These are phyloP conservation scores for Conchocele bisecta DNA, from an alignment of 2,888 invertebrate genomes.

Conservation along the genomic window DNA sequence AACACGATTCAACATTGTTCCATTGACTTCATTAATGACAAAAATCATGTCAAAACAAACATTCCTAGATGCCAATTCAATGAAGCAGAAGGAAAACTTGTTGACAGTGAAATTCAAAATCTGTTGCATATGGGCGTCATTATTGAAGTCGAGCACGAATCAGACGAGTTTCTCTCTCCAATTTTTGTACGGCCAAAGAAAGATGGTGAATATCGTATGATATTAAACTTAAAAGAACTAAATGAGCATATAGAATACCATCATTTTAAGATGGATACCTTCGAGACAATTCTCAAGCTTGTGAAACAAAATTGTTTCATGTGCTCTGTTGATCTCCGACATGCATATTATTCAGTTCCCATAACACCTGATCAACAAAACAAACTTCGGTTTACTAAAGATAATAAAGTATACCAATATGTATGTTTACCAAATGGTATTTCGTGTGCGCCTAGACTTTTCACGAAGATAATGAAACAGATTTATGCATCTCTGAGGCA, in stretches of 20 bases:
- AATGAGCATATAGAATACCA: slow-evolving; percentile 38
- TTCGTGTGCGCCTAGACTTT: slow-evolving; percentile 1
- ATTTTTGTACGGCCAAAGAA: slow-evolving; percentile 33
- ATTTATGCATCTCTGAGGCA: not conserved
- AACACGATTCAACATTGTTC: slow-evolving; percentile 15
- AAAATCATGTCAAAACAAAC: not conserved
- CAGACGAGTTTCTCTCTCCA: slow-evolving; percentile 32
- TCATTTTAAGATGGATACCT: slow-evolving; percentile 54
- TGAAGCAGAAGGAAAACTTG: slow-evolving; percentile 1
- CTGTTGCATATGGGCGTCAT: slow-evolving; percentile 16
- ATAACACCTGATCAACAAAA: slow-evolving; percentile 24
- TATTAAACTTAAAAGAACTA: slow-evolving; percentile 40
- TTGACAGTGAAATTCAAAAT: slow-evolving; percentile 29
- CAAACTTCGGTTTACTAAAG: slow-evolving; percentile 36
- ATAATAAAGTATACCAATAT: slow-evolving; percentile 35
- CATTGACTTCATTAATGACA: not conserved
- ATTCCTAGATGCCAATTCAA: not conserved
- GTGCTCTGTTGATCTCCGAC: slow-evolving; percentile 47
- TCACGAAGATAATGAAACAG: slow-evolving; percentile 10
- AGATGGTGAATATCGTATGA: slow-evolving; percentile 33
- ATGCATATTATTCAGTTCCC: slow-evolving; percentile 58
- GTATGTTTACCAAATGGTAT: slow-evolving; percentile 44
- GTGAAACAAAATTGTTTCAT: slow-evolving; percentile 43
- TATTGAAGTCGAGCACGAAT: slow-evolving; percentile 18
- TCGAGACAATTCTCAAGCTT: slow-evolving; percentile 27